Evolutionary conservation across 2,888 invertebrate genomes (phyloP).

Genomic region (Timema podura): DNA sequence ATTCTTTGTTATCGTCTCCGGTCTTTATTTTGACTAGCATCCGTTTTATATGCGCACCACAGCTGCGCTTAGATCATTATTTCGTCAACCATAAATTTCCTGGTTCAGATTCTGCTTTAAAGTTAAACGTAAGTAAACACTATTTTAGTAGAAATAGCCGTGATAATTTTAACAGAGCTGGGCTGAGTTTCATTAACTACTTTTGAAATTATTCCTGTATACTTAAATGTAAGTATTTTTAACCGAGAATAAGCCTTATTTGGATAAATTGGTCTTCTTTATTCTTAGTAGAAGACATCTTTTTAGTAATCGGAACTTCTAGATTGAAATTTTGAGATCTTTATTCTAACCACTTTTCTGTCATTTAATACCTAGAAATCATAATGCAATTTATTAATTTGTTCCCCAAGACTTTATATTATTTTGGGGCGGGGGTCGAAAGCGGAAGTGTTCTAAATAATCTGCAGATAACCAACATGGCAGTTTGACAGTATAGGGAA

Average conservation of each 20-base stretch:
- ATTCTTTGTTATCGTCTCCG: too few relatives aligned
- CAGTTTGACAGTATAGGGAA: constrained; percentile 32
- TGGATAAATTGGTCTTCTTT: too few relatives aligned
- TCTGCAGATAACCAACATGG: constrained; percentile 33
- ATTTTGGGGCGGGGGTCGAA: constrained; percentile 32
- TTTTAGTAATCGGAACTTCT: neutral
- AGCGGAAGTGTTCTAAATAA: constrained; percentile 32
- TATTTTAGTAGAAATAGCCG: constrained; percentile 18
- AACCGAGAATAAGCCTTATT: too few relatives aligned
- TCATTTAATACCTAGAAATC: neutral
- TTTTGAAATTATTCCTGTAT: neutral
- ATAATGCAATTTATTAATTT: neutral
- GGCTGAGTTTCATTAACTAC: neutral
- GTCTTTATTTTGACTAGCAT: constrained; percentile 15
- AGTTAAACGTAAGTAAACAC: constrained; percentile 36
- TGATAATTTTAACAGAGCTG: constrained; percentile 9
- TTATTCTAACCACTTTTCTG: too few relatives aligned
- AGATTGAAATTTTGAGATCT: too few relatives aligned
- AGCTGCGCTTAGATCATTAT: constrained; percentile 32
- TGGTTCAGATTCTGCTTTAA: constrained; percentile 37
- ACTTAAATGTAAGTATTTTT: too few relatives aligned
- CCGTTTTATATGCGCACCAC: constrained; percentile 31
- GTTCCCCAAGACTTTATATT: too few relatives aligned
- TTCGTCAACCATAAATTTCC: constrained; percentile 39
- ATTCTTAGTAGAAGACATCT: constrained; percentile 9